Evolutionary conservation across 2,113 vertebrate genomes (phyloP).

Genomic region (Chlamydotis undulata): DNA sequence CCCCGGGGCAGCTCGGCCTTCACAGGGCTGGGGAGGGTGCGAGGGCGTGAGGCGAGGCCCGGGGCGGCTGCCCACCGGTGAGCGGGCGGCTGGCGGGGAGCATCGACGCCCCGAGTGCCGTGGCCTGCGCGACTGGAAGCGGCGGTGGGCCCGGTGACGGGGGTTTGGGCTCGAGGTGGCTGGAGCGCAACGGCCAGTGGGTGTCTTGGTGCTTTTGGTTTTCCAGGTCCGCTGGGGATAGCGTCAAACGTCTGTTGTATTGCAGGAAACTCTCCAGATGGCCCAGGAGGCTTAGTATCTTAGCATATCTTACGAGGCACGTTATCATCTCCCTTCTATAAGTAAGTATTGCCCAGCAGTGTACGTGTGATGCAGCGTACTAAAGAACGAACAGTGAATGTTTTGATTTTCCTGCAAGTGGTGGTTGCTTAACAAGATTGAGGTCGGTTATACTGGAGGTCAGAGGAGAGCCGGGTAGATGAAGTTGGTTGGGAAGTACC

Average conservation of each 20-base stretch:
- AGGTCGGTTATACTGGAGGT: accelerated
- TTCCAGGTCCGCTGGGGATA: neutral
- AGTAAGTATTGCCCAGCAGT: neutral
- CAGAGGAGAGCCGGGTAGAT: neutral
- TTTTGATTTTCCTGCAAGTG: neutral
- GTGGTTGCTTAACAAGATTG: accelerated
- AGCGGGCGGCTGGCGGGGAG: neutral
- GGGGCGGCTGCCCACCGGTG: accelerated
- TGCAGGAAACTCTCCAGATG: neutral
- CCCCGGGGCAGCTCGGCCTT: neutral
- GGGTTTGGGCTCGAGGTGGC: neutral
- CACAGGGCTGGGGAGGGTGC: too few species aligned
- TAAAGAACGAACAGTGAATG: accelerated
- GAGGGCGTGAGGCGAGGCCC: neutral
- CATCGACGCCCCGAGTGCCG: accelerated
- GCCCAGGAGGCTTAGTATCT: neutral
- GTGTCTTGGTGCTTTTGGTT: neutral
- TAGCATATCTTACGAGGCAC: accelerated
- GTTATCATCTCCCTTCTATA: accelerated
- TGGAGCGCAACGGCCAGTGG: accelerated
- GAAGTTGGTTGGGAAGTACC: neutral
- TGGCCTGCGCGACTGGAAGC: accelerated
- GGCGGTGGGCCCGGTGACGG: accelerated
- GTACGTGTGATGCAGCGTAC: accelerated
- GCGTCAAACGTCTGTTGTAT: accelerated